Base-by-base conservation (phyloP, 2,113 vertebrate genomes). In the Amphilophus citrinellus region DNA sequence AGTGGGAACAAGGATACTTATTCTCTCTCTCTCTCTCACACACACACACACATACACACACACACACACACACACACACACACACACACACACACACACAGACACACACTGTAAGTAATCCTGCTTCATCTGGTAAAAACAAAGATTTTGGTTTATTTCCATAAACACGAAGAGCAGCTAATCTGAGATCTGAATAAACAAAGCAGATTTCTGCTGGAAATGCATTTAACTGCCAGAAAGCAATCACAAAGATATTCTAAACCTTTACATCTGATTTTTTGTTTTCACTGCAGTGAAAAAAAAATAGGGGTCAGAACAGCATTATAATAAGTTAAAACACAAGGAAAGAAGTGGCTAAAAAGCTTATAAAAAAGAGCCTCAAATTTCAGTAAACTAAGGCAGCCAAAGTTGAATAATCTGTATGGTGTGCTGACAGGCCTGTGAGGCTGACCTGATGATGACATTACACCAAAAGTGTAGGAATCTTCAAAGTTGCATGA, bases 41-140 rank as follows among this genome's bases (percentile, higher is more conserved):
- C 35, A 35, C 35, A 7, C 35, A 7, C 35, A 35, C 35, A 35
- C 35, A 35, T 6, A 35, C 35, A 35, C 35, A 35, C 35, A 35
- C 35, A 7, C 35, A 7, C 35, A 35, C 35, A 35, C 35, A 35
- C 35, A 35, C 35, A 35, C 22, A 68, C 62, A 53, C 10, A 57
- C 42, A 37, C 39, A 39, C 44, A 59, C 37, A 77, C 63, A 62
- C 20, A 76, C 58, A 60, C 37, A 77, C 73, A 61, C 17, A 75
- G 14, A 35, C 58, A 44, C 61, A 57, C 59, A 9, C 20, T 47
- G 7, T 18, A 17, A 22, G 42, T 81, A 90, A 90, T 86, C 86
- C 84, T 68, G 66, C 78, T 61, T 90, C 86, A 84, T 88, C 81
- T 84, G 78, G 81, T 86, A 79, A 90, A 39, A 86, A 81, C 57